Conservation (phyloP, 2,888 invertebrate genomes). For the Tetanocera ferruginea region DNA sequence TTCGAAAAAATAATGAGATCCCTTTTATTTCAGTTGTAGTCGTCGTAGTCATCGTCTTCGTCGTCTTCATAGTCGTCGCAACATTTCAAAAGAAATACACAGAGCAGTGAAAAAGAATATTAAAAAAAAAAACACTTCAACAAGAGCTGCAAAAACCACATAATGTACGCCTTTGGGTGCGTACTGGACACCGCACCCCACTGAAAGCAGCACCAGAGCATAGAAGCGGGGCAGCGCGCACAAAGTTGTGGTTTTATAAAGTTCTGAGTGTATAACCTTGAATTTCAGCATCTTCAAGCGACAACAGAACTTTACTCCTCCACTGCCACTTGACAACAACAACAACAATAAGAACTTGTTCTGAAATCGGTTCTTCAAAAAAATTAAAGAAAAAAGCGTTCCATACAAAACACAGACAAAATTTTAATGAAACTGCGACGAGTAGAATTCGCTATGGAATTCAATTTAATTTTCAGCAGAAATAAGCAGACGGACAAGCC, state of each 20-base stretch:
- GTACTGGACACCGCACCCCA: constrained; percentile 23
- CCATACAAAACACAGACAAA: constrained; percentile 23
- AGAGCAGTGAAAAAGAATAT: background rate
- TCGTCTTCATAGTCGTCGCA: constrained; percentile 24
- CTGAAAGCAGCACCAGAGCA: background rate
- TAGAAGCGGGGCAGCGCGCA: background rate
- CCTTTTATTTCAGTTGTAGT: constrained; percentile 32
- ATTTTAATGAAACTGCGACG: constrained; percentile 32
- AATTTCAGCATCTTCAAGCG: constrained; percentile 46
- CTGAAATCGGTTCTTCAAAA: constrained; percentile 9
- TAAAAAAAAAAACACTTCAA: background rate
- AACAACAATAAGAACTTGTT: constrained; percentile 39
- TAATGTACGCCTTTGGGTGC: constrained; percentile 33
- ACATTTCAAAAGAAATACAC: constrained; percentile 33
- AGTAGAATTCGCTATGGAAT: constrained; percentile 42
- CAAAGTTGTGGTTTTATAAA: constrained; percentile 23
- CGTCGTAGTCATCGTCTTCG: constrained; percentile 25
- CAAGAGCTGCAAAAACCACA: constrained; percentile 12
- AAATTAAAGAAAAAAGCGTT: background rate
- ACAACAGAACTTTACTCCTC: constrained; percentile 47
- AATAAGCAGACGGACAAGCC: constrained; percentile 25
- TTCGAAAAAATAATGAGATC: constrained; percentile 37
- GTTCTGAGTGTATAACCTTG: constrained; percentile 46
- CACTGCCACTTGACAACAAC: constrained; percentile 48
- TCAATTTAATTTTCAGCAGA: constrained; percentile 44